These are phyloP conservation scores for Oopsacas minuta DNA, from an alignment of 37 sponge, comb jelly and placozoan genomes.

Conservation along the genomic window DNA sequence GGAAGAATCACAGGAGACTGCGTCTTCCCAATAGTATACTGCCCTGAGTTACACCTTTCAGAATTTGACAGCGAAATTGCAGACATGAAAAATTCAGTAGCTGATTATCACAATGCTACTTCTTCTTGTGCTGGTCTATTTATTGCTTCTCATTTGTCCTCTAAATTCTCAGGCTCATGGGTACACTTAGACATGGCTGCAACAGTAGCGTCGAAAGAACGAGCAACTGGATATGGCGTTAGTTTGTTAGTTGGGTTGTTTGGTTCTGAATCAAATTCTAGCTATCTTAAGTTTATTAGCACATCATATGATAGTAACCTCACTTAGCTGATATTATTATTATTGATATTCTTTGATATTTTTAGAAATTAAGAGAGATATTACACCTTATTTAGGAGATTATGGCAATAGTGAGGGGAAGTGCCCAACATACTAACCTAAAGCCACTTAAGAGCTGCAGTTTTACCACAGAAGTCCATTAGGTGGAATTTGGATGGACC, in stretches of 20 bases:
- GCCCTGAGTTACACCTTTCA: slow-evolving; percentile 86
- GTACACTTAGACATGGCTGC: slow-evolving; percentile 94
- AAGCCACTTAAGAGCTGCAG: no score
- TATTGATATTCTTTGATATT: no score
- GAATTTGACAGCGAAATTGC: slow-evolving; percentile 88
- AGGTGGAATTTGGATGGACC: no score
- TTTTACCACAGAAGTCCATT: no score
- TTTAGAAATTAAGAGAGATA: no score
- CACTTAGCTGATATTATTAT: no score
- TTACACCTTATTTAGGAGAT: no score
- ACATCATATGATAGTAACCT: no score
- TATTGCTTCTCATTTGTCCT: slow-evolving; percentile 75
- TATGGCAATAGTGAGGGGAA: no score
- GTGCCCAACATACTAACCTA: no score
- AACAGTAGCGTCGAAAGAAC: slow-evolving; percentile 75
- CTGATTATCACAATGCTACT: slow-evolving; percentile 76
- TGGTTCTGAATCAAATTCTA: slow-evolving; percentile 38
- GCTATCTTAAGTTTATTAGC: neutral
- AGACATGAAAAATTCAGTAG: slow-evolving; percentile 98
- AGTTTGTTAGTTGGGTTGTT: slow-evolving; percentile 65
- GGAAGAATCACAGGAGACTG: slow-evolving; percentile 78
- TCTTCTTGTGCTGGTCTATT: slow-evolving; percentile 96
- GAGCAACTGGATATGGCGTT: slow-evolving; percentile 96
- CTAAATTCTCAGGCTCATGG: slow-evolving; percentile 81
- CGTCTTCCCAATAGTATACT: slow-evolving; percentile 79